Conservation (phyloP, 2,113 vertebrate genomes). For the Microtus montanus region DNA sequence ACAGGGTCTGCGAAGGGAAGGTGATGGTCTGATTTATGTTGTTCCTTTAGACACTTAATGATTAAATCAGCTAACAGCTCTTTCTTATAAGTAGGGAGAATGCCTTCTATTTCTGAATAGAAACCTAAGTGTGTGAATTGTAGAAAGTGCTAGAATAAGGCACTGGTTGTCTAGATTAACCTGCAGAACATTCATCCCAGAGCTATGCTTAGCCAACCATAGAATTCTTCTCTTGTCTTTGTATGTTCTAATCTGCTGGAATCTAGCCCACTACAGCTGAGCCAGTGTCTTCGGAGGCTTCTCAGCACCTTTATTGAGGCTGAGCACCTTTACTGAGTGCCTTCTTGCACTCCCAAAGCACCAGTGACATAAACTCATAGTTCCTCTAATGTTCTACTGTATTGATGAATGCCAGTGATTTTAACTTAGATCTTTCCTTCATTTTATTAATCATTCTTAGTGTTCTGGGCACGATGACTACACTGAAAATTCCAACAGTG, state of each 20-base stretch:
- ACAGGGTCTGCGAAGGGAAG: not conserved
- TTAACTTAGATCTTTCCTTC: slow-evolving; percentile 24
- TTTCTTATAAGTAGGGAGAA: slow-evolving; percentile 2
- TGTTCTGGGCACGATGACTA: not conserved
- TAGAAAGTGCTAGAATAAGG: slow-evolving; percentile 4
- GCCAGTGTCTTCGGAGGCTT: not conserved
- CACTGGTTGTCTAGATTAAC: slow-evolving; percentile 8
- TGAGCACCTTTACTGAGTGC: slow-evolving; percentile 1
- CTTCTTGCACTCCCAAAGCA: not conserved
- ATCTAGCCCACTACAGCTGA: not conserved
- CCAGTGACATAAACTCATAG: not conserved
- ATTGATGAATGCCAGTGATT: slow-evolving; percentile 22
- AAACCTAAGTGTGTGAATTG: not conserved
- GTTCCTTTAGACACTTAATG: slow-evolving; percentile 24
- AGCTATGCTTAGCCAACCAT: not conserved
- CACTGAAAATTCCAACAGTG: not conserved
- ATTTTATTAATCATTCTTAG: slow-evolving; percentile 37
- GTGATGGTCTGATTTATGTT: slow-evolving; percentile 18
- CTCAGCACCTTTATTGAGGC: slow-evolving; percentile 19
- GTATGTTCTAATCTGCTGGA: not conserved
- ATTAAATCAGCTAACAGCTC: slow-evolving; percentile 39
- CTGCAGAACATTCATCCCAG: not conserved
- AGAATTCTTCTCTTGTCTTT: slow-evolving; percentile 9
- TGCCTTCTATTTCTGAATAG: slow-evolving; percentile 37
- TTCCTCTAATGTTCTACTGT: not conserved